Evolutionary conservation across 2,888 invertebrate species (phyloP).

Genomic region (Ceratothoa steindachneri): DNA sequence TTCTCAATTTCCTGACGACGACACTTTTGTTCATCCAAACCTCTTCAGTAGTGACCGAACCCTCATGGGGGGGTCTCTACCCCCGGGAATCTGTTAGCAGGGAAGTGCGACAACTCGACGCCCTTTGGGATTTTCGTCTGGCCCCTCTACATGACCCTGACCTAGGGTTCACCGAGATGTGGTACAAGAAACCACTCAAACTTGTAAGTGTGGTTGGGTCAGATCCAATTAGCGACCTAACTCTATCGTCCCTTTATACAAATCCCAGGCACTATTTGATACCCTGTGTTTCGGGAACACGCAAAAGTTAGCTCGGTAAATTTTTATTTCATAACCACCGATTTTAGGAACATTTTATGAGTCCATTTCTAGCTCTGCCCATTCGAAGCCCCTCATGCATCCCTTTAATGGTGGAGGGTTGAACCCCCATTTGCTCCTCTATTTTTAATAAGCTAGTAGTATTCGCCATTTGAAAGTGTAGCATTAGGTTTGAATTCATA

Average conservation of each 20-base stretch:
- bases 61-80: slow-evolving; percentile 50
- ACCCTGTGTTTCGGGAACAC: neutral
- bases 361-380: too few relatives aligned
- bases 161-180: slow-evolving; percentile 54
- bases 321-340: neutral
- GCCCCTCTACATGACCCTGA: slow-evolving; percentile 53
- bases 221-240: too few relatives aligned
- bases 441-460: too few relatives aligned
- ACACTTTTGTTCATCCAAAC: neutral
- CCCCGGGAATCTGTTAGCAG: slow-evolving; percentile 56
- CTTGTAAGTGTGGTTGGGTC: slow-evolving; percentile 2
- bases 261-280: neutral
- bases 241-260: neutral
- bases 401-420: too few relatives aligned
- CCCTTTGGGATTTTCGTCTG: slow-evolving; percentile 58
- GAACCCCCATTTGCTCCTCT: too few relatives aligned
- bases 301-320: too few relatives aligned
- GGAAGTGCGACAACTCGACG: slow-evolving; percentile 55
- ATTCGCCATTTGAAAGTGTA: too few relatives aligned
- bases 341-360: too few relatives aligned
- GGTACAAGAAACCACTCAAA: slow-evolving; percentile 54
- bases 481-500: too few relatives aligned
- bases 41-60: neutral
- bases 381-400: too few relatives aligned
- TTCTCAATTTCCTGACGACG: neutral